Conservation (phyloP, 2,797 vertebrate genomes). For the Synanceia verrucosa region DNA sequence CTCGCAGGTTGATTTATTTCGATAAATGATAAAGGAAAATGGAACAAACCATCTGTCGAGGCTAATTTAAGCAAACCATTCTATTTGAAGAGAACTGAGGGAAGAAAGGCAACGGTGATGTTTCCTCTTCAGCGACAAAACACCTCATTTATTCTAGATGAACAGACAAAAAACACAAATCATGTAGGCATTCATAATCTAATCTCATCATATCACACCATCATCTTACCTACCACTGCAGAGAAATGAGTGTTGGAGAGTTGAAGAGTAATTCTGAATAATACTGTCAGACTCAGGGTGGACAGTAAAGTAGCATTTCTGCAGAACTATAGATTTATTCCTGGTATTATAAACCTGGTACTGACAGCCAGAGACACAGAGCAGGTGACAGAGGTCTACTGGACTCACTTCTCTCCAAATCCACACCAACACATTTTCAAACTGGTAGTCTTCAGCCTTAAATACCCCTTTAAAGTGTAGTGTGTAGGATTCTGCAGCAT, state of each 20-base stretch:
- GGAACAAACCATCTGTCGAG: neutral
- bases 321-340: no score
- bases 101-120: neutral
- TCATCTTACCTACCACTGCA: no score
- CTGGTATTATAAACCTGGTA: no score
- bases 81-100: neutral
- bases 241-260: no score
- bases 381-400: neutral
- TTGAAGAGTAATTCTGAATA: no score
- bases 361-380: neutral
- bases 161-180: constrained; percentile 7
- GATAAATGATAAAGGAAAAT: constrained; percentile 14
- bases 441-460: neutral
- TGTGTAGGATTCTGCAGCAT: neutral
- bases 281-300: no score
- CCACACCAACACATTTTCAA: neutral
- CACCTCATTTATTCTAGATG: neutral
- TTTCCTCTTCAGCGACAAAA: constrained; percentile 16
- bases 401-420: neutral
- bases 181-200: neutral
- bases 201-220: constrained; percentile 4
- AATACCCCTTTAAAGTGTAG: neutral
- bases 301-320: no score
- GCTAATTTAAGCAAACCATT: neutral
- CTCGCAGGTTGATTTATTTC: constrained; percentile 1